Conservation (phyloP, 1,140 invertebrate species). For the Diachasmimorpha longicaudata region DNA sequence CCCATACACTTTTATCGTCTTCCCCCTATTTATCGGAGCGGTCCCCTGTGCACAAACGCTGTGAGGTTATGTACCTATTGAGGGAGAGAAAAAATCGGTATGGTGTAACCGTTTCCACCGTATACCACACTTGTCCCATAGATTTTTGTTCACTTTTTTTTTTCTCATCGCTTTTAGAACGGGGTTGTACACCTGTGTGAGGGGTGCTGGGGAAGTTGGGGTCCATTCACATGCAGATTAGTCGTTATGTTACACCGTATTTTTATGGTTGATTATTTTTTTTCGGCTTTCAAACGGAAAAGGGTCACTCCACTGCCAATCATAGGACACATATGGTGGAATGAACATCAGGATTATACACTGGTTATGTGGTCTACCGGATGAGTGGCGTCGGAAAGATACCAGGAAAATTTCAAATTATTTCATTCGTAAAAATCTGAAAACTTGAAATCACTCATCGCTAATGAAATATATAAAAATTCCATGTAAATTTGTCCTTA, state of each 20-base stretch:
- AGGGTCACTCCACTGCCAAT: neutral
- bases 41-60: conserved; percentile 16
- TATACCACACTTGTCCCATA: conserved; percentile 55
- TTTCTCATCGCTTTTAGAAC: conserved; percentile 43
- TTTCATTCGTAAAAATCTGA: neutral
- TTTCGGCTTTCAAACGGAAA: neutral
- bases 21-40: neutral
- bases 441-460: too few relatives aligned
- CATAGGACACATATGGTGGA: neutral
- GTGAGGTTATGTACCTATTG: conserved; percentile 3
- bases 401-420: neutral
- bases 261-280: conserved; percentile 26
- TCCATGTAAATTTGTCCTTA: too few relatives aligned
- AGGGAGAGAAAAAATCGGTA: conserved; percentile 45
- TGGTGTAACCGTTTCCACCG: conserved; percentile 57
- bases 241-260: conserved; percentile 53
- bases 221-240: conserved; percentile 59
- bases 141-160: conserved; percentile 2
- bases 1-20: conserved; percentile 47
- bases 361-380: neutral
- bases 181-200: conserved; percentile 57
- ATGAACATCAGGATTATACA: neutral
- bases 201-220: conserved; percentile 30
- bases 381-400: conserved; percentile 12
- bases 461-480: too few relatives aligned